Base-by-base conservation (phyloP, 2,888 invertebrate species). In the Leptinotarsa haldemani region DNA sequence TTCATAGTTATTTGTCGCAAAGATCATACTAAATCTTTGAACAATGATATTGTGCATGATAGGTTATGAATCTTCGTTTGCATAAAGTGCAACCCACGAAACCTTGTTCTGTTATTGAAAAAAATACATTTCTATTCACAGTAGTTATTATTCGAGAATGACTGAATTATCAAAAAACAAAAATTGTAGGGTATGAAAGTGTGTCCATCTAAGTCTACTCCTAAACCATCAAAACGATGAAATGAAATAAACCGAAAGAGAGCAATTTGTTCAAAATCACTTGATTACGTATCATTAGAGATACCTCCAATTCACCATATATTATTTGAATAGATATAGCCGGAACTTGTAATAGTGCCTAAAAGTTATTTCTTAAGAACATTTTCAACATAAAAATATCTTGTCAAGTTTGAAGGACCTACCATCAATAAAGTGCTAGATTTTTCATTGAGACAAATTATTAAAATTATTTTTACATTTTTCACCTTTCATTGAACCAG, bases 41-140 rank as follows among this genome's bases (percentile, higher is more conserved):
- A 40, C 9, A 47, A 22, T n/a, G 18, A 73, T 69, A 69, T 76
- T 76, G 76, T 76, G 76, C 76, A 40, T 40, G 40, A 40, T 40
- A 40, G 40, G 40, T 40, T 40, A 40, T 40, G 40, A 40, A 9
- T 40, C 9, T 9, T 40, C 9, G 9, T 40, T 75, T 72, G 64
- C 70, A 15, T 61, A 53, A 16, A 64, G 61, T 50, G 50, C 72
- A 70, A 68, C 65, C 68, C 70, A 63, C 66, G 66, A 71, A 73
- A 74, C 67, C 22, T 67, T 70, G 68, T 69, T 61, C 65, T 65
- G 65, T 66, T 66, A 25, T 25, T 0, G 18, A 67, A n/a, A 67
- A 53, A 66, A 30, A 40, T 40, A 40, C 46, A 25, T 25, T 46
- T n/a, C 18, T 15, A 56, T 40, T 68, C 56, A 46, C 47, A 68